These are phyloP conservation scores for Crotalus horridus DNA, from an alignment of 2,113 vertebrate genomes.

Conservation along the genomic window DNA sequence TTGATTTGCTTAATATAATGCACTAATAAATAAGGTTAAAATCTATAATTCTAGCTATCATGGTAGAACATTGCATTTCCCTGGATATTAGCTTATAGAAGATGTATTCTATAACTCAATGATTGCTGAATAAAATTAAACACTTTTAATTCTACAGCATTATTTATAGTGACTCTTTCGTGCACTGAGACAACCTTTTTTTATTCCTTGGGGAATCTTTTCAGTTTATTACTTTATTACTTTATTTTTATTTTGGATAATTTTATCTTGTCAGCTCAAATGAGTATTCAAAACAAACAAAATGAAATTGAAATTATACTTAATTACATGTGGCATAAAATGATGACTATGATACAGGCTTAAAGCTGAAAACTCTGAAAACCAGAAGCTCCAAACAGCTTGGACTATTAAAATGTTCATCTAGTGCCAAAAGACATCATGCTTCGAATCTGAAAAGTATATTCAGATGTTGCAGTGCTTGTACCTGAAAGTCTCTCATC, in stretches of 20 bases:
- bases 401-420: not conserved
- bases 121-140: not conserved
- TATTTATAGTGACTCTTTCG: not conserved
- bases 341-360: not conserved
- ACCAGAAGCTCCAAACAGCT: not conserved
- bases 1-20: not conserved
- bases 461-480: not conserved
- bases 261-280: not conserved
- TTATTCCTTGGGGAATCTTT: not conserved
- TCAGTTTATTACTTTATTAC: not conserved
- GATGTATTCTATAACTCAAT: not conserved
- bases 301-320: not conserved
- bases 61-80: not conserved
- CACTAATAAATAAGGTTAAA: not conserved
- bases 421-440: not conserved
- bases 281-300: not conserved
- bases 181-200: not conserved
- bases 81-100: not conserved
- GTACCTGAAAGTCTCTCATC: not conserved
- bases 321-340: not conserved
- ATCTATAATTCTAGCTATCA: not conserved
- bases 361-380: not conserved
- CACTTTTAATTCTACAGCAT: not conserved
- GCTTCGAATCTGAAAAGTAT: not conserved
- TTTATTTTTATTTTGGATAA: not conserved